phyloP scores from a whole-genome alignment of 2,797 vertebrate species.

The Chaenodraco wilsoni region DNA sequence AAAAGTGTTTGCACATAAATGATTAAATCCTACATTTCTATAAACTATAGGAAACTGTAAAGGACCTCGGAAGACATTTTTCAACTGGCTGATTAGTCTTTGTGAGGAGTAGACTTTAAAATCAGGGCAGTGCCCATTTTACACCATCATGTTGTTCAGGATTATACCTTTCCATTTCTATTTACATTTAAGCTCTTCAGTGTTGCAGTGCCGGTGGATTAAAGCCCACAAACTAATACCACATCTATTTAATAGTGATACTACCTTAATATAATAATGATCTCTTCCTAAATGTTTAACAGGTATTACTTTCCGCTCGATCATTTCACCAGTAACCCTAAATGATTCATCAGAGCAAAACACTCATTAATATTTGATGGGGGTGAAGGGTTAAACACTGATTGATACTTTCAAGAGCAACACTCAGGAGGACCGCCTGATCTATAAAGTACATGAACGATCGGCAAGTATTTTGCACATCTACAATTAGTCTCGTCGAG shows the following conservation, averaged over 20 bases:
- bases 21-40: not conserved
- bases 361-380: slow-evolving; percentile 39
- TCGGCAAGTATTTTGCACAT: slow-evolving; percentile 37
- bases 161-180: not conserved
- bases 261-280: not conserved
- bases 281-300: not conserved
- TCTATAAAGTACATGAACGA: slow-evolving; percentile 12
- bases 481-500: slow-evolving; percentile 50
- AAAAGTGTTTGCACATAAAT: not conserved
- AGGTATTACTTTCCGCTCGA: not conserved
- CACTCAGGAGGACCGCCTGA: slow-evolving; percentile 33
- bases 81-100: not conserved
- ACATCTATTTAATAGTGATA: not conserved
- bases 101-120: not conserved
- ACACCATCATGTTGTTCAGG: not conserved
- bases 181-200: not conserved
- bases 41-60: not conserved
- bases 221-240: not conserved
- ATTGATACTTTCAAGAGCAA: slow-evolving; percentile 43
- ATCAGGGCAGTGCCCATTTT: not conserved
- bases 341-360: slow-evolving; percentile 15
- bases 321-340: not conserved
- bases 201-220: not conserved
- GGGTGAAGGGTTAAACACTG: slow-evolving; percentile 37
- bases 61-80: too few species aligned